Conservation (phyloP, 1,140 invertebrate genomes). For the Bombus ignitus region DNA sequence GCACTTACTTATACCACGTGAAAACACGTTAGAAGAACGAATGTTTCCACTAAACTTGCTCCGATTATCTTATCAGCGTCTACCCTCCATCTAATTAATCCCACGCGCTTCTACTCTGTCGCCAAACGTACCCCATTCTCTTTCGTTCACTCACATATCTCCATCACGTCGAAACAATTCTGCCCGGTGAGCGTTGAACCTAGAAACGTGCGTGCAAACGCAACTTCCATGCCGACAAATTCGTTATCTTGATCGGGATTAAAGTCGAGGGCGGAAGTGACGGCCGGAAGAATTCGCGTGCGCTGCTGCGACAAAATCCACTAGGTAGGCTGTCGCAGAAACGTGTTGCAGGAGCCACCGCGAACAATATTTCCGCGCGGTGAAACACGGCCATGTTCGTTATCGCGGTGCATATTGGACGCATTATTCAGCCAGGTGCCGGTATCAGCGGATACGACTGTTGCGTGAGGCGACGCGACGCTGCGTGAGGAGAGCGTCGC, state of each 20-base stretch:
- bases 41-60: not conserved
- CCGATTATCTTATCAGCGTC: not conserved
- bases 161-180: not conserved
- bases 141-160: not conserved
- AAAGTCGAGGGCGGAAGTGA: not conserved
- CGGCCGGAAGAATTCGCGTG: slow-evolving; percentile 44
- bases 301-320: slow-evolving; percentile 28
- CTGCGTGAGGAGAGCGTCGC: slow-evolving; percentile 44
- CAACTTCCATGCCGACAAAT: not conserved
- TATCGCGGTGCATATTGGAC: slow-evolving; percentile 49
- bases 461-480: slow-evolving; percentile 26
- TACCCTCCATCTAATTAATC: slow-evolving; percentile 1
- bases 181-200: no score
- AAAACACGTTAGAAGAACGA: not conserved
- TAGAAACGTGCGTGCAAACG: slow-evolving; percentile 16
- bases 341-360: slow-evolving; percentile 23
- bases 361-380: slow-evolving; percentile 31
- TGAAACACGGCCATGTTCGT: slow-evolving; percentile 39
- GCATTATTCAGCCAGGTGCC: slow-evolving; percentile 38
- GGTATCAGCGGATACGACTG: slow-evolving; percentile 28
- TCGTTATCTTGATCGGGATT: slow-evolving; percentile 34
- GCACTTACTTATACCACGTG: not conserved
- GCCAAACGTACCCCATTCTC: not conserved
- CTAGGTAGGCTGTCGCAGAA: slow-evolving; percentile 6
- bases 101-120: no score